These are phyloP conservation scores for Clarias laeviceps DNA, from an alignment of 2,797 vertebrate species.

Conservation along the genomic window DNA sequence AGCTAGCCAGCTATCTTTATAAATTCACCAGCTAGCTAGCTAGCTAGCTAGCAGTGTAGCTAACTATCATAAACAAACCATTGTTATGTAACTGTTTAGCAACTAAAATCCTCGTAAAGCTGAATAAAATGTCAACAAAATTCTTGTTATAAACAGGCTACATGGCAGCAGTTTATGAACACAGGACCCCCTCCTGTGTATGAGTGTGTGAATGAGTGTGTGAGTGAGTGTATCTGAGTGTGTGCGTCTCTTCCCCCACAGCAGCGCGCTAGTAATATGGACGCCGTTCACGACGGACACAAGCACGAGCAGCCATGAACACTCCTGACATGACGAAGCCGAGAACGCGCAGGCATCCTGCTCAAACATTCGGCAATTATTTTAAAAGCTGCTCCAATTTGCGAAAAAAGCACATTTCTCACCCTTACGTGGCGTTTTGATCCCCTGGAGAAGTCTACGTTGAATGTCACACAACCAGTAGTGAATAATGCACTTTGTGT, in stretches of 20 bases:
- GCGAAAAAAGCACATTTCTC: slow-evolving; percentile 59
- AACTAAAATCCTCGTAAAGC: not conserved
- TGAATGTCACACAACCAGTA: slow-evolving; percentile 55
- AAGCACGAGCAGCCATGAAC: slow-evolving; percentile 71
- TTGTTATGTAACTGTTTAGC: slow-evolving; percentile 2
- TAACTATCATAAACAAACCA: slow-evolving; percentile 11
- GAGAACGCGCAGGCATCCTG: slow-evolving; percentile 72
- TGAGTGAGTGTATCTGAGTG: not conserved
- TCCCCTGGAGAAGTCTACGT: slow-evolving; percentile 51
- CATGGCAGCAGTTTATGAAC: slow-evolving; percentile 5
- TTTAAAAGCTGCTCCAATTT: slow-evolving; percentile 38
- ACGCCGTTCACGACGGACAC: slow-evolving; percentile 56
- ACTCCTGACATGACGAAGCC: slow-evolving; percentile 61
- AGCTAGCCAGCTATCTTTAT: slow-evolving; percentile 17
- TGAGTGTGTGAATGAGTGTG: too few species aligned
- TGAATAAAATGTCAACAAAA: not conserved
- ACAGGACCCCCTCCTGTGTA: not conserved
- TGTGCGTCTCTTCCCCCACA: not conserved
- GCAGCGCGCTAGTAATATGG: slow-evolving; percentile 31
- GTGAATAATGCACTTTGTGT: slow-evolving; percentile 62
- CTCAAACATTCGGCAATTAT: slow-evolving; percentile 57
- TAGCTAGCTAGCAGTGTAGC: slow-evolving; percentile 1
- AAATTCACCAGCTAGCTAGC: slow-evolving; percentile 8
- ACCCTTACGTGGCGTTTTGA: slow-evolving; percentile 62
- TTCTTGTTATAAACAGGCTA: not conserved